Conservation (phyloP, 2,888 invertebrate species). For the Meiosimyza platycephala region DNA sequence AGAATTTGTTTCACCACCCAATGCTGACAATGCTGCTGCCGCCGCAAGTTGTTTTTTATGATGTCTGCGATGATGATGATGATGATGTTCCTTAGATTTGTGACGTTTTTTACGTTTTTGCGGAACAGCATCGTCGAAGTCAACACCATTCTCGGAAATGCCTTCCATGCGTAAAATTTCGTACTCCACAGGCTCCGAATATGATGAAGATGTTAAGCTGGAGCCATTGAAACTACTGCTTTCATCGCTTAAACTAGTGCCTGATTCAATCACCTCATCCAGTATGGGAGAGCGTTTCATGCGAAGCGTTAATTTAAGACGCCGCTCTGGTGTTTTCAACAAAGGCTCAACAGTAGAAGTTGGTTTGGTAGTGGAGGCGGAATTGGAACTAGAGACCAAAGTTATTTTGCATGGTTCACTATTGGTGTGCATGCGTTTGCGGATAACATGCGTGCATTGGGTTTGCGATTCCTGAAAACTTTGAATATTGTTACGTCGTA, state of each 20-base stretch:
- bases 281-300: slow-evolving; percentile 89
- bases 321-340: slow-evolving; percentile 66
- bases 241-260: slow-evolving; percentile 76
- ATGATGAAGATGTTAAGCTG: slow-evolving; percentile 43
- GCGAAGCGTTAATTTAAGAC: slow-evolving; percentile 83
- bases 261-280: slow-evolving; percentile 87
- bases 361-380: slow-evolving; percentile 50
- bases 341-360: slow-evolving; percentile 59
- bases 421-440: slow-evolving; percentile 48
- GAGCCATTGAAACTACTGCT: slow-evolving; percentile 63
- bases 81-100: slow-evolving; percentile 69
- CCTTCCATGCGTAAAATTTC: slow-evolving; percentile 87
- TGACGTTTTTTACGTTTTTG: slow-evolving; percentile 71
- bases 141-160: slow-evolving; percentile 68
- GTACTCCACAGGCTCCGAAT: slow-evolving; percentile 76
- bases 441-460: slow-evolving; percentile 12
- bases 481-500: neutral
- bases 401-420: slow-evolving; percentile 36
- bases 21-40: slow-evolving; percentile 26
- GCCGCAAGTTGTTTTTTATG: slow-evolving; percentile 39
- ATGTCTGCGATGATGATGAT: slow-evolving; percentile 44
- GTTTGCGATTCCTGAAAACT: too few relatives aligned
- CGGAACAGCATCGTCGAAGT: slow-evolving; percentile 54
- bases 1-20: slow-evolving; percentile 19
- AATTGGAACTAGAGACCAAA: slow-evolving; percentile 33